Percentiles rank a stretch among this genome's conserved stretches.
Evolutionary conservation across 2,888 invertebrate genomes (phyloP).

Genomic region (Caprella mutica): DNA sequence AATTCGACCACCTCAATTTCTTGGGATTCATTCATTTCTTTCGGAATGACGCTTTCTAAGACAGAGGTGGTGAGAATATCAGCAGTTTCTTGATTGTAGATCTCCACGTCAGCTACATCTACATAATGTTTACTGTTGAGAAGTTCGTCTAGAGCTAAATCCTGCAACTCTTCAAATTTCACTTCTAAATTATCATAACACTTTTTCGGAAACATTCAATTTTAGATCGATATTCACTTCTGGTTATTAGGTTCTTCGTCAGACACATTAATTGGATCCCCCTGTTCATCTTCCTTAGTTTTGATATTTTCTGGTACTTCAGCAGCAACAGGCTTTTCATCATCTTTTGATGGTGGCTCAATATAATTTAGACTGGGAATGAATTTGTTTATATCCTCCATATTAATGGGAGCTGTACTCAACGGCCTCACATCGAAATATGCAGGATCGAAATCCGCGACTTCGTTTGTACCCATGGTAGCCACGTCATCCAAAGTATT

Average conservation of each 20-base stretch:
- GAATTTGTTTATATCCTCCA: background rate
- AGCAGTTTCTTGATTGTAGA: too few relatives aligned
- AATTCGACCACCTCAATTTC: background rate
- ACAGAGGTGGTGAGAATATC: too few relatives aligned
- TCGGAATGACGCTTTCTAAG: background rate
- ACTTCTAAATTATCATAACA: too few relatives aligned
- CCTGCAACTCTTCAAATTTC: too few relatives aligned
- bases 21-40: background rate
- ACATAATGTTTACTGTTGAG: too few relatives aligned
- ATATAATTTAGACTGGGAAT: background rate
- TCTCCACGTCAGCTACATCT: too few relatives aligned
- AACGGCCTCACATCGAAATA: slow-evolving; percentile 2
- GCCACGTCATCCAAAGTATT: slow-evolving; percentile 30
- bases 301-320: background rate
- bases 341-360: background rate
- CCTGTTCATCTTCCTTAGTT: too few relatives aligned
- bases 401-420: background rate
- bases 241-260: slow-evolving; percentile 10
- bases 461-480: slow-evolving; percentile 31
- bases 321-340: background rate
- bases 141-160: too few relatives aligned
- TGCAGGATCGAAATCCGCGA: slow-evolving; percentile 27
- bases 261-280: too few relatives aligned
- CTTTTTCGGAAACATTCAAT: too few relatives aligned
- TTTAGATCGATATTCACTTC: background rate